A percentile compares a stretch with the other conserved stretches of the same genome.
Evolutionary conservation across 1,140 invertebrate genomes (phyloP).

Genomic region (Diploscapter pachys): DNA sequence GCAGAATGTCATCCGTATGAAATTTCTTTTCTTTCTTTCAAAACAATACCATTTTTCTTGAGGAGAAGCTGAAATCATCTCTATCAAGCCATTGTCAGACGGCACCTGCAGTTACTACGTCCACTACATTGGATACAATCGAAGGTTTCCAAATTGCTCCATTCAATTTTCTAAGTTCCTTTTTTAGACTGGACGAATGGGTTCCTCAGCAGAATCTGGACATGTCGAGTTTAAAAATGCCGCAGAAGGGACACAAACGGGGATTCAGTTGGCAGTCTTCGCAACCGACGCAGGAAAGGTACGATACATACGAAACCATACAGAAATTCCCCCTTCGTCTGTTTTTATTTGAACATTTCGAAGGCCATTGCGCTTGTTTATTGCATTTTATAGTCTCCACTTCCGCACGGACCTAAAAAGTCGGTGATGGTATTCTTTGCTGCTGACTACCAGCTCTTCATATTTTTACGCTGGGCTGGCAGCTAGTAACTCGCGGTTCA

Average conservation of each 20-base stretch:
- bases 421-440: no score
- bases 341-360: background rate
- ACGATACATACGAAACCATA: no score
- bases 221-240: conserved; percentile 16
- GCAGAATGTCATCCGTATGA: no score
- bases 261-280: conserved; percentile 1
- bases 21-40: no score
- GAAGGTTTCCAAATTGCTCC: conserved; percentile 10
- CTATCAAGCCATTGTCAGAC: conserved; percentile 11
- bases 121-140: conserved; percentile 36
- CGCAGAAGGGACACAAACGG: conserved; percentile 31
- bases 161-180: background rate
- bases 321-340: background rate
- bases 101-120: conserved; percentile 31
- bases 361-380: background rate
- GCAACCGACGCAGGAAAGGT: background rate
- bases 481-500: background rate
- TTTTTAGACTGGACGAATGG: conserved; percentile 29
- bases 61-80: conserved; percentile 32
- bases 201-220: conserved; percentile 14
- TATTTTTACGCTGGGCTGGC: conserved; percentile 1
- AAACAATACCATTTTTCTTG: background rate
- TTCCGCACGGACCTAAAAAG: no score
- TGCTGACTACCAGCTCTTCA: background rate
- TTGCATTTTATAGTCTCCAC: no score